Base-by-base conservation (phyloP, 2,797 vertebrate species). In the Muscicapa striata region DNA sequence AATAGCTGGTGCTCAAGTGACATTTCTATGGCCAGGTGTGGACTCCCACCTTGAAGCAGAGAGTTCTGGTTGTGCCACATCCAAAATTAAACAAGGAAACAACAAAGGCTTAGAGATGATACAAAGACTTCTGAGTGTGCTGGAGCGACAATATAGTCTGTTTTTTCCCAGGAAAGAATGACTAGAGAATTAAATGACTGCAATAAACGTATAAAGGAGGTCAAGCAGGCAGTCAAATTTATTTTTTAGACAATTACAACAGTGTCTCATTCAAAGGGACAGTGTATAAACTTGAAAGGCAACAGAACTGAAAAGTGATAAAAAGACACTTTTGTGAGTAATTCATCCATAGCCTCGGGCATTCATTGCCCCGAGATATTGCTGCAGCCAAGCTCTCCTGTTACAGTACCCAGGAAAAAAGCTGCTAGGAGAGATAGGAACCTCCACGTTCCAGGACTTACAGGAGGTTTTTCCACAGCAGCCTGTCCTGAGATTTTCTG, bases 241-340 rank as follows among this genome's bases (percentile, higher is more conserved):
- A 76, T 51, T 89, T 94, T 94, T 90, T 87, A 92, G 87, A 95
- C 91, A 94, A 94, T 94, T 89, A 92, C 68, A 85, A 62, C 63
- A 89, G 70, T 38, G 78, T 79, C 78, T 95, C 68, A 79, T 96
- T 96, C 89, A 94, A 94, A 95, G 82, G 75, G 72, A 79, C 61
- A 16, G 72, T 77, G 94, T 82, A 84, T 82, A 83, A 89, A 85
- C 89, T 96, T 95, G 91, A 96, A 96, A 95, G 92, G 74, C 78
- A 93, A 76, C 59, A 76, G 89, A 90, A 79, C 70, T 49, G 89
- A 62, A 82, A 87, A 93, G 63, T 91, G 96, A 90, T 94, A 93
- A 87, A 94, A 93, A 74, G 87, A 70, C 62, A 89, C 21, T 82
- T 89, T 59, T 63, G 78, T 84, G 78, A 93, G 57, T 43, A 84